Evolutionary conservation across 2,888 invertebrate species (phyloP), one percentile per base, ranked within the genome.

Genomic region (Actias luna): DNA sequence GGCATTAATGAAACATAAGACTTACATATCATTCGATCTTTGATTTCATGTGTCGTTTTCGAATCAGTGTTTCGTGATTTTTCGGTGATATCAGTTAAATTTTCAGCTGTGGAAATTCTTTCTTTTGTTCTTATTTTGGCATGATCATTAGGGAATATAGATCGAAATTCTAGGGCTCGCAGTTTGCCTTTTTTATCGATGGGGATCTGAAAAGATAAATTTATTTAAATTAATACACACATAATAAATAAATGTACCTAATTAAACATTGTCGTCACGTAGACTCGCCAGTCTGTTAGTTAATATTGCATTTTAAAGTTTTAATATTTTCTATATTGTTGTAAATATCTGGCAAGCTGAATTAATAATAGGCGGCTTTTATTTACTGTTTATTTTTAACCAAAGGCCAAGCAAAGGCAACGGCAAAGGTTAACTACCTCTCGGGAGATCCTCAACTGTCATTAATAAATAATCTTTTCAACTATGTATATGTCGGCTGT

Each of bases 151-250:
- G 86, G 78, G 71, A 84, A 91, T 65, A 87, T 79, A 61, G 84
- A 87, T 70, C 87, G 82, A 61, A 88, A 75, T 69, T 87, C 88
- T 76, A 88, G 77, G 59, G 87, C 80, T 79, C 90, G 84, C 73
- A 88, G 74, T 77, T 89, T 89, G 72, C 84, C 88, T 87, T 89
- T 88, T 80, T 85, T 86, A 73, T 91, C 92, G 73, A 90, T 83
- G 62, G 92, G 92, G 65, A 92, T 91, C 92, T 92, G 90, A 68
- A 90, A 91, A 67, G 22, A 73, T 75, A 77, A 61, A 67, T 70
- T 71, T 66, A 64, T 27, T 57, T 29, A 67, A 4, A 60, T 70
- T 64, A 69, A 61, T 64, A 59, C 14, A 58, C n/a, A 16, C 29
- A 55, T 25, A 29, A 18, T 29, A 16, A 29, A 22, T 5, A 36